phyloP scores from a whole-genome alignment of 2,113 vertebrate genomes.

The Hippocampus barbouri region DNA sequence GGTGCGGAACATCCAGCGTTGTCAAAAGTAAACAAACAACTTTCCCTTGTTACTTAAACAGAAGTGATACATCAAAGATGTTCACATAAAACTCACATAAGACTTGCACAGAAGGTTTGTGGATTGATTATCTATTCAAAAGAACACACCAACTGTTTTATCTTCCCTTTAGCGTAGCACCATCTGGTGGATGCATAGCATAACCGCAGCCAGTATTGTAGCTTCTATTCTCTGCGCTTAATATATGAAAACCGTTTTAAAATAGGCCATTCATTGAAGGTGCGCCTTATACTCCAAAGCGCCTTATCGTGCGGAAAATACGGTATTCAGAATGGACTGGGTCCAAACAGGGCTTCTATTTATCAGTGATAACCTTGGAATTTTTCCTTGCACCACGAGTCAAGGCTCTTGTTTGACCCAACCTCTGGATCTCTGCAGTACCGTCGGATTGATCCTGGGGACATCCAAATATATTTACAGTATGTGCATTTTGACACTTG shows the following conservation, averaged over 20 bases:
- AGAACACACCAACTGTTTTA: conserved; percentile 3
- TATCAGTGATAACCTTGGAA: neutral
- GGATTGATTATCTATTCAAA: conserved; percentile 28
- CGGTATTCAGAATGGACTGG: neutral
- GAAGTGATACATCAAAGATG: conserved; percentile 30
- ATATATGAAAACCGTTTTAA: no score
- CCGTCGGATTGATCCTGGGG: neutral
- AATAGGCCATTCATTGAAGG: no score
- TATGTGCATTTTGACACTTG: neutral
- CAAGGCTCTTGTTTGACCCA: neutral
- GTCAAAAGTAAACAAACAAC: conserved; percentile 26
- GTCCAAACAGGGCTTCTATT: no score
- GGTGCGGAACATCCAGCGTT: conserved; percentile 2
- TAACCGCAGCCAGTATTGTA: no score
- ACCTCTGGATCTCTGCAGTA: neutral
- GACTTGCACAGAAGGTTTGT: conserved; percentile 7
- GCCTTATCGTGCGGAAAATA: no score
- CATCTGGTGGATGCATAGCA: no score
- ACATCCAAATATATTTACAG: neutral
- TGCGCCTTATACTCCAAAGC: no score
- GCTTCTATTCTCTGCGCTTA: no score
- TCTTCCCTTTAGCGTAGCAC: no score
- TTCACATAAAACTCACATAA: neutral
- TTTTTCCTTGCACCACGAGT: neutral
- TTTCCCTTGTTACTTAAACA: conserved; percentile 16